phyloP scores from a whole-genome alignment of 1,140 invertebrate genomes.

The Prorops nasuta region DNA sequence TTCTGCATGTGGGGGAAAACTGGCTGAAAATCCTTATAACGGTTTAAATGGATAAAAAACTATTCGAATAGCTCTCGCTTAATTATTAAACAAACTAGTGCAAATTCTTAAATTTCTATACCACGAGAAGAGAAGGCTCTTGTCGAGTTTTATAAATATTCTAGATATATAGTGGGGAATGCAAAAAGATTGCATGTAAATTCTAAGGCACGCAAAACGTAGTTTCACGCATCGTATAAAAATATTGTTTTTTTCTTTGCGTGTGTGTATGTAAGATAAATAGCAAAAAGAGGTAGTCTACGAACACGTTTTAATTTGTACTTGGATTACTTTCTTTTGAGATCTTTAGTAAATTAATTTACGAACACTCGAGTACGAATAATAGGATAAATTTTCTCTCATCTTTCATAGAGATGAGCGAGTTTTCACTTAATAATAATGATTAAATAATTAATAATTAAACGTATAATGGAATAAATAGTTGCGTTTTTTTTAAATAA shows the following conservation, averaged over 20 bases:
- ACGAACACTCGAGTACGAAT: conserved; percentile 7
- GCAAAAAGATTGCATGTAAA: too few species aligned
- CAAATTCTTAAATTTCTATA: too few species aligned
- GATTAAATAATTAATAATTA: conserved; percentile 25
- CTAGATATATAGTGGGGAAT: too few species aligned
- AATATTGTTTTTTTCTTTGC: background rate
- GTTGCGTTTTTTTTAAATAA: conserved; percentile 14
- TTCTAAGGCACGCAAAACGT: conserved; percentile 1
- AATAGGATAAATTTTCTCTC: background rate
- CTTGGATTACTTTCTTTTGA: conserved; percentile 21
- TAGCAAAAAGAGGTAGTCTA: conserved; percentile 15
- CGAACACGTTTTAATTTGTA: conserved; percentile 25
- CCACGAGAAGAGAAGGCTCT: too few species aligned
- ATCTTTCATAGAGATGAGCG: background rate
- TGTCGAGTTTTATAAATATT: too few species aligned
- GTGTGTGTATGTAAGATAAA: background rate
- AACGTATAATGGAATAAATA: conserved; percentile 27
- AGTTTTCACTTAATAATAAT: conserved; percentile 4
- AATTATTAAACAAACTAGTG: too few species aligned
- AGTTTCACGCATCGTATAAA: conserved; percentile 12
- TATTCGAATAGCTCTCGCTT: too few species aligned
- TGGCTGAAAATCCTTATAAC: too few species aligned
- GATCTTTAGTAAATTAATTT: conserved; percentile 15
- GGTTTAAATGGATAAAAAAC: too few species aligned
- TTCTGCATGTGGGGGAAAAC: too few species aligned